Evolutionary conservation across 2,113 vertebrate genomes (phyloP), one percentile per base, ranked within the genome.

Genomic region (Trochalopteron elliotii): DNA sequence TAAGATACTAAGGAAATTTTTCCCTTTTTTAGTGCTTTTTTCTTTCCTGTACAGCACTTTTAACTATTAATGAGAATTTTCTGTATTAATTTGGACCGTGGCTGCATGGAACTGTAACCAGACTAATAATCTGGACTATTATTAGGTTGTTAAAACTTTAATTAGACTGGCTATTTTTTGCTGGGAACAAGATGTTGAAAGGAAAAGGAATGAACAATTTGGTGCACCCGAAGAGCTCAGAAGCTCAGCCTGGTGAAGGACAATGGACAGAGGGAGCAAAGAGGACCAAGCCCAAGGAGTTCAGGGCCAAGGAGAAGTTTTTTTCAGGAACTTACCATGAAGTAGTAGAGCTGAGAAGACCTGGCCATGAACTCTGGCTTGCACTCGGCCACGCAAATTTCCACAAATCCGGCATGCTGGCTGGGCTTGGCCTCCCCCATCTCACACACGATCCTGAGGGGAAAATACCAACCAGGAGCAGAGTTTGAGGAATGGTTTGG

Each of bases 341-440:
- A 99, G 93, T 99, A 99, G 94, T 99, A 99, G 78, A 99, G 98
- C 96, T 99, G 99, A 4, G 99, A 99, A 42, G 99, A 99, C 60
- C 98, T 98, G 90, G 99, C 99, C 98, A 98, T 99, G 97, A 99
- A 99, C 83, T 99, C 98, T 0, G 98, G 98, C 76, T 97, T 98
- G 96, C 99, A 99, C 76, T 99, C 98, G 0, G 99, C 98, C 67
- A 99, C 99, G 1, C 99, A 99, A 96, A 99, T 99, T 94, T 99
- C 98, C 93, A 99, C 98, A 0, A 99, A 99, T 75, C 99, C 99
- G 0, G 99, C 99, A 1, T 98, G 99, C 95, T 99, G 99, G 96
- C 99, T 99, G 90, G 98, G 98, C 90, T 99, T 99, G 42, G 99
- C 99, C 78, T 98, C 99, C 9, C 99, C 99, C 99, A 99, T 99